Evolutionary conservation across 2,888 invertebrate genomes (phyloP).

Genomic region (Tinea pellionella): DNA sequence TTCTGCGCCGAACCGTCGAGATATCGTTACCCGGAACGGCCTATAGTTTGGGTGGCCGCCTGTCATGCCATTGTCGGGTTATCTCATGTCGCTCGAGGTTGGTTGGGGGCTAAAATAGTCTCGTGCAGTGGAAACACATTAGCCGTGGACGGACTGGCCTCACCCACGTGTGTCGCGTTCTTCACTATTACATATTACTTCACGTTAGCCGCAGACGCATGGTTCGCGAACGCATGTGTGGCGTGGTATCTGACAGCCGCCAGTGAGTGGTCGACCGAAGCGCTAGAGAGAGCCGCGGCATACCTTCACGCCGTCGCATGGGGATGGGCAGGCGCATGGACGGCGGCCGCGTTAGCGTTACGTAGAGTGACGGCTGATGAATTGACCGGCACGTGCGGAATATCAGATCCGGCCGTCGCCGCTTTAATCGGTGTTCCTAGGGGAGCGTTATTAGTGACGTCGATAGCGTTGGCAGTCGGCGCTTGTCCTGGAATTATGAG

Average conservation of each 20-base stretch:
- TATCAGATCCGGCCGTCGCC: constrained; percentile 69
- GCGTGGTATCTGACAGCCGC: constrained; percentile 93
- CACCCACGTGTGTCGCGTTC: constrained; percentile 76
- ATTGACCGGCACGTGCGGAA: constrained; percentile 85
- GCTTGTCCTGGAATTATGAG: constrained; percentile 82
- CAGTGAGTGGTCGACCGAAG: constrained; percentile 94
- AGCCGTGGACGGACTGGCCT: constrained; percentile 60
- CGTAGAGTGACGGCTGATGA: constrained; percentile 83
- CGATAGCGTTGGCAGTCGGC: constrained; percentile 77
- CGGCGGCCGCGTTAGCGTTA: constrained; percentile 84
- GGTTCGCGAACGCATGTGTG: constrained; percentile 90
- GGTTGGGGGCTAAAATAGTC: constrained; percentile 54
- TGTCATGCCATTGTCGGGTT: constrained; percentile 87
- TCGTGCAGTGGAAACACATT: constrained; percentile 45
- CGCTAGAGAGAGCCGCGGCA: constrained; percentile 85
- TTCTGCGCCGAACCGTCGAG: constrained; percentile 90
- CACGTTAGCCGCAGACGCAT: constrained; percentile 81
- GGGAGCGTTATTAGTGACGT: constrained; percentile 73
- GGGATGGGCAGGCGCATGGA: constrained; percentile 88
- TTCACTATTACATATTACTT: constrained; percentile 83
- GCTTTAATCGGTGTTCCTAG: constrained; percentile 73
- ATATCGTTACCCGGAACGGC: constrained; percentile 93
- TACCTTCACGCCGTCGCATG: constrained; percentile 89
- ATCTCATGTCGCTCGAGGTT: constrained; percentile 78
- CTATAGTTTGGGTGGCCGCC: constrained; percentile 88